Evolutionary conservation across 1,140 invertebrate species (phyloP).

Genomic region (Nephotettix cincticeps): DNA sequence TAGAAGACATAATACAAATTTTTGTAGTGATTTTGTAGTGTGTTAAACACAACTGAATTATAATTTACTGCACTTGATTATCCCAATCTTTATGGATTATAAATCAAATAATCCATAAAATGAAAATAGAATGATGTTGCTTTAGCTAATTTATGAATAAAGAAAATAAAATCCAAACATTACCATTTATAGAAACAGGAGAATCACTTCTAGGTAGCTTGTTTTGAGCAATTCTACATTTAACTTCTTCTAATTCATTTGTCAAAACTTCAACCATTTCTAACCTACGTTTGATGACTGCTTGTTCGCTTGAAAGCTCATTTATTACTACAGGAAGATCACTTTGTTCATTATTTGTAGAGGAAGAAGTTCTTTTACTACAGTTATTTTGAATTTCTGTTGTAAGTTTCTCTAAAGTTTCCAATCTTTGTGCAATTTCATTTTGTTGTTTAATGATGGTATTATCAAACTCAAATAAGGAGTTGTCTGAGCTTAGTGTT

Average conservation of each 20-base stretch:
- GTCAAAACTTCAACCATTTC: background rate
- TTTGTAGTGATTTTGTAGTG: no score
- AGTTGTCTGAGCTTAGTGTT: background rate
- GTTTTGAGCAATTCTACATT: background rate
- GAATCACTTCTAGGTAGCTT: background rate
- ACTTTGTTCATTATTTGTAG: slow-evolving; percentile 12
- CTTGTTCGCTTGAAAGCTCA: slow-evolving; percentile 4
- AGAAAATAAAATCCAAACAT: background rate
- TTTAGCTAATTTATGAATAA: background rate
- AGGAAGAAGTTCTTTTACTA: background rate
- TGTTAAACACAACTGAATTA: no score
- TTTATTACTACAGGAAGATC: background rate
- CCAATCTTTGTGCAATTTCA: slow-evolving; percentile 3
- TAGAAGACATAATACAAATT: no score
- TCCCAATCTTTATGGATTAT: no score
- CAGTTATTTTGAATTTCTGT: slow-evolving; percentile 12
- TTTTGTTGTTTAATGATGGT: slow-evolving; percentile 5
- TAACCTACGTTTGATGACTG: background rate
- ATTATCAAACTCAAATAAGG: background rate
- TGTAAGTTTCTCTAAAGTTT: slow-evolving; percentile 11
- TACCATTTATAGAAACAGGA: background rate
- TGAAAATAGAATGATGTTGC: no score
- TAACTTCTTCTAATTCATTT: slow-evolving; percentile 7
- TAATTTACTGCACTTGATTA: no score
- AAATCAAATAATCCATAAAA: no score